These are phyloP conservation scores for Drosophila parvula DNA, from an alignment of 1,140 invertebrate species.

Conservation along the genomic window DNA sequence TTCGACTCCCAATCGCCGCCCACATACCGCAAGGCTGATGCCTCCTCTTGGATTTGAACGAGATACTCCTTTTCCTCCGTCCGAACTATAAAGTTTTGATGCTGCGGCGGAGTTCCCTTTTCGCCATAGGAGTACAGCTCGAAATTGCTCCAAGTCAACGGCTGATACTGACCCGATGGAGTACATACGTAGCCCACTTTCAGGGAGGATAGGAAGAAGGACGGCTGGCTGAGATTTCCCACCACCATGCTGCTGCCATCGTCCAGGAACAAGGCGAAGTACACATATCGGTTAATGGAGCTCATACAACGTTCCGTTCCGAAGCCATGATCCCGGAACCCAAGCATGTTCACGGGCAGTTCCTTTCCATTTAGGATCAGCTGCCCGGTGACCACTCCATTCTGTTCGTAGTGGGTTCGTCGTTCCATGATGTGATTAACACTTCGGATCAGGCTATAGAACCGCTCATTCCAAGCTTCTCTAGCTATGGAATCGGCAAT, in stretches of 20 bases:
- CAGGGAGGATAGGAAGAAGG: slow-evolving; percentile 76
- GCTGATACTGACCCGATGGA: slow-evolving; percentile 55
- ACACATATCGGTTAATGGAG: slow-evolving; percentile 80
- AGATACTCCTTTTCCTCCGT: slow-evolving; percentile 64
- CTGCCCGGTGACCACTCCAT: slow-evolving; percentile 48
- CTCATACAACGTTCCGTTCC: slow-evolving; percentile 79
- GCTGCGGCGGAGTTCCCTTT: slow-evolving; percentile 71
- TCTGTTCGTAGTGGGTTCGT: slow-evolving; percentile 75
- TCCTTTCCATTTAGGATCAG: slow-evolving; percentile 25
- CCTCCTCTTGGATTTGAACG: slow-evolving; percentile 69
- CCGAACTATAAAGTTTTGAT: slow-evolving; percentile 76
- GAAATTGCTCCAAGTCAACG: slow-evolving; percentile 74
- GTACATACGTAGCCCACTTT: slow-evolving; percentile 76
- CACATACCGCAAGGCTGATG: slow-evolving; percentile 62
- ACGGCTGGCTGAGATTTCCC: slow-evolving; percentile 77
- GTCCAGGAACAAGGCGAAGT: slow-evolving; percentile 74
- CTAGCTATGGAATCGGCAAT: slow-evolving; percentile 79
- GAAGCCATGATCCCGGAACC: slow-evolving; percentile 76
- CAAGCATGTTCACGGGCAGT: slow-evolving; percentile 19
- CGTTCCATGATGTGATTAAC: slow-evolving; percentile 68
- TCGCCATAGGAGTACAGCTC: slow-evolving; percentile 79
- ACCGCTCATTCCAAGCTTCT: slow-evolving; percentile 76
- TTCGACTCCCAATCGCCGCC: slow-evolving; percentile 80
- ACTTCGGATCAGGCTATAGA: slow-evolving; percentile 64
- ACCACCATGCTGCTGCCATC: slow-evolving; percentile 79